Percentiles rank a stretch among this genome's conserved stretches.
phyloP scores from a whole-genome alignment of 2,888 invertebrate genomes.

The Minunthozetes semirufus region DNA sequence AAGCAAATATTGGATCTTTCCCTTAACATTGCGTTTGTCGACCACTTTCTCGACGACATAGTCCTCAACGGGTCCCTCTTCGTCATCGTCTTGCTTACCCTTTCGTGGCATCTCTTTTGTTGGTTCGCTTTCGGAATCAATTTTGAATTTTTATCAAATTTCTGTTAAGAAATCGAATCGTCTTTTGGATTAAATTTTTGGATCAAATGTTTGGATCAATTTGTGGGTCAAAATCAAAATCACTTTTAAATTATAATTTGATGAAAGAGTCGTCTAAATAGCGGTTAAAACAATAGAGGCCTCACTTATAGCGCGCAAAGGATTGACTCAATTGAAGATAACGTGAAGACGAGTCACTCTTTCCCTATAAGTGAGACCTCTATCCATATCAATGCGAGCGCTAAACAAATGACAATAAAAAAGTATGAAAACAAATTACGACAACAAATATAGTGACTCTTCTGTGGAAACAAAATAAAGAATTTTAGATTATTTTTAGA shows the following conservation, averaged over 20 bases:
- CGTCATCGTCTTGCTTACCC: neutral
- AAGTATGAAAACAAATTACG: neutral
- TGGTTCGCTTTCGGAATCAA: neutral
- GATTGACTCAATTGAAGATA: too few relatives aligned
- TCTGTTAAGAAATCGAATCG: too few relatives aligned
- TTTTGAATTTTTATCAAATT: neutral
- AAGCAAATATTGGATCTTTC: constrained; percentile 14
- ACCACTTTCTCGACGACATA: constrained; percentile 23
- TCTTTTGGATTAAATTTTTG: too few relatives aligned
- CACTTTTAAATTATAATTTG: too few relatives aligned
- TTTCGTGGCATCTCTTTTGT: neutral
- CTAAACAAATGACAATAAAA: neutral
- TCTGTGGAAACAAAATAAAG: neutral
- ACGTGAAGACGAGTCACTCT: too few relatives aligned
- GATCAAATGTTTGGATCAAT: too few relatives aligned
- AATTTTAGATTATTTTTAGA: too few relatives aligned
- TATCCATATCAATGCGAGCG: neutral
- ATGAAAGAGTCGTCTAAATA: too few relatives aligned
- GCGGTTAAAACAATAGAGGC: too few relatives aligned
- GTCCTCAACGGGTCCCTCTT: neutral
- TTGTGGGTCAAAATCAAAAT: too few relatives aligned
- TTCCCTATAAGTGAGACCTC: neutral
- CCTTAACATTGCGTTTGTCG: constrained; percentile 21
- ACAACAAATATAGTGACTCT: neutral
- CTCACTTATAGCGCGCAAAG: too few relatives aligned